Evolutionary conservation across 2,888 invertebrate species (phyloP), one percentile per base, ranked within the genome.

Genomic region (Sarcophaga rosellei): DNA sequence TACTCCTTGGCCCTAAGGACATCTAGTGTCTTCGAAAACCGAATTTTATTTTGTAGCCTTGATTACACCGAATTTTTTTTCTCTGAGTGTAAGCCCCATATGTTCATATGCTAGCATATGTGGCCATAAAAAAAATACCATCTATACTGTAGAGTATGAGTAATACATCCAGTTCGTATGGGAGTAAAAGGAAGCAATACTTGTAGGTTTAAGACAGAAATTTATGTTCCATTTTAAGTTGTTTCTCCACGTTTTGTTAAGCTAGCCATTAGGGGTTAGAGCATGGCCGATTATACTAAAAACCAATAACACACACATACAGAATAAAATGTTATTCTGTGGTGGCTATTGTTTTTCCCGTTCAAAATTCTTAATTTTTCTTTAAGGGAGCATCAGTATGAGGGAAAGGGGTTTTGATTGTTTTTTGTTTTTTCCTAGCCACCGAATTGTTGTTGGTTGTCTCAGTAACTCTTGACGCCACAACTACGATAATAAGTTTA

Each of bases 401-500:
- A 35, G 8, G 35, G 35, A 10, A 35, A 10, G 35, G 10, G 8
- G 35, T 66, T 35, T 68, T 59, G 57, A 3, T 62, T 44, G 44
- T 20, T 45, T 47, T 57, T 17, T 35, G 10, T 73, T 25, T 77
- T 88, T 87, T 85, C 88, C 87, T 89, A 89, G 35, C 35, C 35
- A 35, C 35, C 35, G 10, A 2, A 2, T 89, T 88, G 88, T 89
- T 89, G 88, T 88, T 88, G 88, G 86, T 84, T 68, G 75, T 8
- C 20, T 53, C 17, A 66, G 74, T 84, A 69, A 83, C 69, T 73
- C 69, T 83, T 88, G 87, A 77, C 86, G 85, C 87, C 87, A 88
- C 86, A 85, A 45, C 63, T 73, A 81, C 73, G 76, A 88, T 84
- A 88, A 88, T 88, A 88, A 87, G 87, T 88, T 85, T 68, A 87